Conservation (phyloP, 2,888 invertebrate genomes). For the Automeris io region DNA sequence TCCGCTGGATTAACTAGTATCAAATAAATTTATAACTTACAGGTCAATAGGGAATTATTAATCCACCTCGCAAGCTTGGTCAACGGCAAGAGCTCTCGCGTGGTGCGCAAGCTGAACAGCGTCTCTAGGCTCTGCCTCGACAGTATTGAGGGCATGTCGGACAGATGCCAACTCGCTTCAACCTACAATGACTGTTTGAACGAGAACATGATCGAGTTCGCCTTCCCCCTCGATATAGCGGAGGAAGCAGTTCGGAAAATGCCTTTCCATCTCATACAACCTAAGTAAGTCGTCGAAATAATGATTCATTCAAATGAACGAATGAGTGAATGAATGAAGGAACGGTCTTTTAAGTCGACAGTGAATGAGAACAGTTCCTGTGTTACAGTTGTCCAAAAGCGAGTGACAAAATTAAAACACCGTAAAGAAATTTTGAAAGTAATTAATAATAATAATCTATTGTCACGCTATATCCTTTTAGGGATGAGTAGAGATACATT, state of each 20-base stretch:
- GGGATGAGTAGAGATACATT: no score
- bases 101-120: slow-evolving; percentile 58
- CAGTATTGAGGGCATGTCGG: slow-evolving; percentile 62
- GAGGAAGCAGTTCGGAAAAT: slow-evolving; percentile 66
- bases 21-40: slow-evolving; percentile 8
- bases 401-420: no score
- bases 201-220: slow-evolving; percentile 66
- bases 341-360: no score
- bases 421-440: no score
- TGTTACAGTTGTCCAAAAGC: no score
- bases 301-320: no score
- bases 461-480: no score
- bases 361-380: no score
- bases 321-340: no score
- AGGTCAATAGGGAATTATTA: slow-evolving; percentile 63
- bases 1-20: slow-evolving; percentile 3
- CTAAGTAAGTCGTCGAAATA: slow-evolving; percentile 55
- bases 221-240: slow-evolving; percentile 63
- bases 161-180: slow-evolving; percentile 61
- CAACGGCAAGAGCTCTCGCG: slow-evolving; percentile 63
- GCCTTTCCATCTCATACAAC: slow-evolving; percentile 67
- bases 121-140: slow-evolving; percentile 62
- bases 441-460: no score
- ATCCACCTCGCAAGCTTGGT: slow-evolving; percentile 60
- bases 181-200: slow-evolving; percentile 67